Percentiles rank a stretch among this genome's conserved stretches.
These are phyloP conservation scores for Augochlorella aurata DNA, from an alignment of 2,888 invertebrate species.

Conservation along the genomic window DNA sequence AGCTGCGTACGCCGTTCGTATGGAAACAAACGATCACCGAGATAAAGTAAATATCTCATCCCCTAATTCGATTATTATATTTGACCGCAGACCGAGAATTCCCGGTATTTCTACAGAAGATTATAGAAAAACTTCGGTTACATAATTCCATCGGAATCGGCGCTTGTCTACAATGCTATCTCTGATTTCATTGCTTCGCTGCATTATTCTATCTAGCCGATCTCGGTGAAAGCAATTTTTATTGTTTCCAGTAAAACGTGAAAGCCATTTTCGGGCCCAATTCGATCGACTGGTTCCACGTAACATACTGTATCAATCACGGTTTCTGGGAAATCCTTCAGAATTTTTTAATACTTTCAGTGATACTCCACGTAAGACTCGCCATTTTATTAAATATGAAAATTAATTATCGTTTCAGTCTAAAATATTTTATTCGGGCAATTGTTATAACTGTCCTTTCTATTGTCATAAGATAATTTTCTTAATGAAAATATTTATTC, in stretches of 20 bases:
- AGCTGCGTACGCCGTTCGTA: slow-evolving; percentile 35
- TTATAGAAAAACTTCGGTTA: neutral
- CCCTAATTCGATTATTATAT: neutral
- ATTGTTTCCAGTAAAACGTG: neutral
- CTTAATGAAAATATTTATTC: no score
- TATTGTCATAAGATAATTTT: no score
- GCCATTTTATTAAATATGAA: no score
- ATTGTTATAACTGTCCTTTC: no score
- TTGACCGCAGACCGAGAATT: neutral
- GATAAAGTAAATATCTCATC: slow-evolving; percentile 12
- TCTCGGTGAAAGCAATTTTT: neutral
- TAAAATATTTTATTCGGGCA: no score
- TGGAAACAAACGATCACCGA: neutral
- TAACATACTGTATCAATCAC: neutral
- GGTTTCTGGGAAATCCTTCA: neutral
- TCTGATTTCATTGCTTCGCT: neutral
- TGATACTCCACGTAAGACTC: no score
- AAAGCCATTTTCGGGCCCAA: neutral
- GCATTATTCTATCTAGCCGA: neutral
- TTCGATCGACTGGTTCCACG: neutral
- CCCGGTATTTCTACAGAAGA: neutral
- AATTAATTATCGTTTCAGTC: no score
- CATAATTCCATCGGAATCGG: neutral
- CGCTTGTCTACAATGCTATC: neutral
- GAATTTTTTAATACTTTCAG: neutral